Evolutionary conservation across 2,888 invertebrate species (phyloP), one percentile per base, ranked within the genome.

Genomic region (Scaptodrosophila latifasciaeformis): DNA sequence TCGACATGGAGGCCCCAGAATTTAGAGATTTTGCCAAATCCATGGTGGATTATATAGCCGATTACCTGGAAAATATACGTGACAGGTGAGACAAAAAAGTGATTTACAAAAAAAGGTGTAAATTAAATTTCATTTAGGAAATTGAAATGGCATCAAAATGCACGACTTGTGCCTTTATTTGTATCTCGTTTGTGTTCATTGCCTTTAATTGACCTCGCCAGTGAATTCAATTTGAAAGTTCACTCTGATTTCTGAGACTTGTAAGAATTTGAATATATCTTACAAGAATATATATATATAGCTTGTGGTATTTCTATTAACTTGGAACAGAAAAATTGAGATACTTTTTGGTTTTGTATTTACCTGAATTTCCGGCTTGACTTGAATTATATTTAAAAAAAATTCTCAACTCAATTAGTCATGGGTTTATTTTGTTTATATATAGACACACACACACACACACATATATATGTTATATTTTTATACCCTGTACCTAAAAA

Each of bases 21-120:
- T 95, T 95, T 85, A 93, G 92, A 85, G 92, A 93, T 74, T 95
- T 95, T 84, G 96, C 96, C 59, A 95, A 94, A 86, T 94, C 95
- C 82, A 97, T 97, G 95, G 91, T 96, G 31, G 96, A 97, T 82
- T 98, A 95, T 86, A 95, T 98, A 57, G 93, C 94, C 6, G 92
- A 96, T 81, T 99, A 99, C 87, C 88, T 97, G 86, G 96, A 97
- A 85, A 96, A 95, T 78, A 96, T 99, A 74, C 90, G 96, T 84
- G 96, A 96, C 85, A 93, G 95, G 95, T 94, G 86, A 67, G 67
- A n/a, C n/a, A n/a, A n/a, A n/a, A n/a, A n/a, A n/a, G n/a, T n/a
- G n/a, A n/a, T n/a, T n/a, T n/a, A n/a, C n/a, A n/a, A n/a, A n/a
- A n/a, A n/a, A n/a, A n/a, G n/a, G 49, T 49, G 50, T 57, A 34